Base-by-base conservation (phyloP, 2,888 invertebrate genomes). In the Drosophila flavopinicola region DNA sequence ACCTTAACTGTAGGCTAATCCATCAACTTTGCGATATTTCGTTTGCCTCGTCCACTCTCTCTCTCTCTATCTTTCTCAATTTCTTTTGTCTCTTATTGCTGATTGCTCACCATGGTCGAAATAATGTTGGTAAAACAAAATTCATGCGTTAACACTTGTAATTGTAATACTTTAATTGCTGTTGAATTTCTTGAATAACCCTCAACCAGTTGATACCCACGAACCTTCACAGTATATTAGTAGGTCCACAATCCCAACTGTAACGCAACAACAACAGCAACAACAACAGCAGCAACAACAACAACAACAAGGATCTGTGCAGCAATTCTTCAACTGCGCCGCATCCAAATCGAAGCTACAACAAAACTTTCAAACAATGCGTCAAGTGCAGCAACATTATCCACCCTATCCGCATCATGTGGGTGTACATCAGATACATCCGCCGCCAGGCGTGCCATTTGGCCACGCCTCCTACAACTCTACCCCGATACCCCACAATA, bases 361-460 rank as follows among this genome's bases (percentile, higher is more conserved):
- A 38, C 91, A 91, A 61, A 91, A 91, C 65, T 91, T 90, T 69
- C 90, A 91, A 70, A 88, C 90, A 5, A 91, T 91, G 87, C 91
- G 91, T 13, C 89, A 91, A 67, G 89, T 91, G 49, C 91, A 91
- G 53, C 89, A 90, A 57, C 90, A 91, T 41, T 91, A 91, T 89
- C 91, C 91, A 49, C 91, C 91, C 44, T 91, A 91, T 88, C 91
- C 91, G 0, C 89, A 89, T 65, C 91, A 91, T 63, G 89, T 91
- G 69, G 91, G 91, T 54, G 88, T 90, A 2, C 90, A 91, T 65
- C 88, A 86, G 66, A 90, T 83, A 38, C 89, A 89, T 66, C 91
- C 87, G 24, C 90, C 87, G 1, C 89, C 90, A 0, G 88, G 88
- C 3, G 88, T 88, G 1, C 88, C 88, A 13, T 88, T 88, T 37